Base-by-base conservation (phyloP, 2,113 vertebrate species). In the Monarcha castaneiventris region DNA sequence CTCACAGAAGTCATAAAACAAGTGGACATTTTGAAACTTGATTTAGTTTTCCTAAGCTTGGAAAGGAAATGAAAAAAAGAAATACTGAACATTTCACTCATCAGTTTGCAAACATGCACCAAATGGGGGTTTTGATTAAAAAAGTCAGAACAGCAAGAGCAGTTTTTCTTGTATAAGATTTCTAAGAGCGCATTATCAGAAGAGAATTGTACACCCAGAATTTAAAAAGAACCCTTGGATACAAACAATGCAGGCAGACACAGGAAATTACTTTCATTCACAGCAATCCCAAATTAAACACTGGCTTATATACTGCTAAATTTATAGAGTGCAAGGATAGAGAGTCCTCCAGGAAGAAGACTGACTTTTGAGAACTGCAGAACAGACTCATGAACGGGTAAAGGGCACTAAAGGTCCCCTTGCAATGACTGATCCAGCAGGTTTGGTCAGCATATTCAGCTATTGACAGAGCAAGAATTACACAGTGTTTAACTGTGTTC, bases 281-380 rank as follows among this genome's bases (percentile, higher is more conserved):
- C 18, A 67, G 61, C 18, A 41, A 26, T 29, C 73, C 48, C 41
- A 77, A 75, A 39, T 61, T 29, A 76, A 78, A 58, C 39, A 35
- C 26, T 27, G 37, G 5, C 4, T 83, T 27, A 12, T 43, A 49
- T 6, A 33, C 11, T 13, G 21, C 9, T 2, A 4, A 43, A 51
- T 35, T 44, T 29, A 48, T 22, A 23, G 10, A 37, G 9, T 9
- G 4, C 3, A 43, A 51, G 0, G 0, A 44, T 0, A 19, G 6
- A 62, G 29, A 59, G 48, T 26, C 21, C 29, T 35, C 30, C 43
- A 83, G 66, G 15, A 77, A 27, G 56, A 66, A 64, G 12, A 19
- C 0, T 46, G 37, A 35, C 37, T 41, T 72, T 12, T 41, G 41
- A 74, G 54, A 82, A 46, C 7, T 33, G 27, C 63, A 85, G 33